Evolutionary conservation across 1,140 invertebrate genomes (phyloP), one percentile per base, ranked within the genome.

Genomic region (Leptinotarsa texana): DNA sequence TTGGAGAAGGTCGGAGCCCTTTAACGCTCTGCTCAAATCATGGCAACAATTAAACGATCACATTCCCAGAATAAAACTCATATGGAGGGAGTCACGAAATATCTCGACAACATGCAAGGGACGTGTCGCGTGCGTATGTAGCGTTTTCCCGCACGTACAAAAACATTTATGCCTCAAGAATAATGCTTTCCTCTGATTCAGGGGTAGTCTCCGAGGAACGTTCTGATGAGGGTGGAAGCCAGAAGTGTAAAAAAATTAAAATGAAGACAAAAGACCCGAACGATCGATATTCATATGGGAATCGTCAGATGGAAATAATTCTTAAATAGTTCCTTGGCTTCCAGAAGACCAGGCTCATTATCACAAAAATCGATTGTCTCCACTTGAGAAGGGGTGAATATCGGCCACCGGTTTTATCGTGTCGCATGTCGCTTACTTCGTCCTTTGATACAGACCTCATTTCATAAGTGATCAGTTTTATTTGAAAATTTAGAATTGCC

Each of bases 71-170:
- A 71, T 68, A 71, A 71, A 71, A 57, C 66, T 48, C 69, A 73
- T 75, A 74, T 69, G 67, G 33, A 68, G 66, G 42, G 65, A 72
- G 77, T 78, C 77, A 76, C 75, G 77, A 75, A 78, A 67, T 27
- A 63, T 61, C 61, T n/a, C 18, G 51, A 61, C 15, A 76, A 74
- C 72, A 76, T 78, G 77, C 77, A 73, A 78, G 71, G 68, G 62
- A 70, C 42, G 63, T 21, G 8, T 78, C 49, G 77, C 77, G 77
- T 78, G 79, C 79, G 79, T 80, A 76, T 80, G 79, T 80, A 77
- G 75, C 78, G 77, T 79, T 77, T 76, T 77, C 74, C 74, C 74
- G 68, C 76, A 79, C 76, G 78, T 79, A 79, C 78, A 75, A 77
- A 79, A 79, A 76, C 73, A 77, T 77, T 77, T 79, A 79, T 76